Evolutionary conservation across 2,888 invertebrate genomes (phyloP).

Genomic region (Patella depressa): DNA sequence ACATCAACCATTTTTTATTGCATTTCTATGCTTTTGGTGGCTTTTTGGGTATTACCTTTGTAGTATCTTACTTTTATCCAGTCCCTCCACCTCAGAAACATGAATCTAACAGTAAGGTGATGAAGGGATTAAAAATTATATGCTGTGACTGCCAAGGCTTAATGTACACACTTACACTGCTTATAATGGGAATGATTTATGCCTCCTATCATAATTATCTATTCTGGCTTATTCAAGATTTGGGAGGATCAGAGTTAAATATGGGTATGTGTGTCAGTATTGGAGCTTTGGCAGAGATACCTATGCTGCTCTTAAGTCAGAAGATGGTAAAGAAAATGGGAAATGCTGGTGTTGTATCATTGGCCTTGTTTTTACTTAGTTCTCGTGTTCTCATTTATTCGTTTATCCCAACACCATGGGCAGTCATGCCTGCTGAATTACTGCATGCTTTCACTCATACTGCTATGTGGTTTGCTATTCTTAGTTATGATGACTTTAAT

Average conservation of each 20-base stretch:
- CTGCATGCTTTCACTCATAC: constrained; percentile 63
- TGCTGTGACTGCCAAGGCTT: constrained; percentile 58
- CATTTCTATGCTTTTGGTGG: constrained; percentile 65
- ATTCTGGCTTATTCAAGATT: constrained; percentile 65
- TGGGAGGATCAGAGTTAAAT: constrained; percentile 55
- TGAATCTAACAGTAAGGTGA: constrained; percentile 53
- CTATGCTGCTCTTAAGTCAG: constrained; percentile 57
- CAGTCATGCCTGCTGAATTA: constrained; percentile 58
- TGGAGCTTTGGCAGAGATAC: constrained; percentile 61
- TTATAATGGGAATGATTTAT: constrained; percentile 60
- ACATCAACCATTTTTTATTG: constrained; percentile 61
- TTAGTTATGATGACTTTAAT: constrained; percentile 59
- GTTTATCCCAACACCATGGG: constrained; percentile 62
- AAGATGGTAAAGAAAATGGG: constrained; percentile 56
- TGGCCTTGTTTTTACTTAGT: constrained; percentile 54
- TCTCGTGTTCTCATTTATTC: constrained; percentile 60
- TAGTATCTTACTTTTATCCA: constrained; percentile 62
- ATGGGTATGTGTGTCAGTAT: constrained; percentile 62
- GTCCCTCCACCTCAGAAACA: constrained; percentile 53
- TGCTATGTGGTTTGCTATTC: constrained; percentile 62
- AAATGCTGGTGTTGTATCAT: constrained; percentile 54
- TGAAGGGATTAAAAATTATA: constrained; percentile 53
- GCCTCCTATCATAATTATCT: constrained; percentile 62
- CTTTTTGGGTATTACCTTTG: constrained; percentile 53
- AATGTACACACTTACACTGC: constrained; percentile 54